phyloP scores from a whole-genome alignment of 2,888 invertebrate species.

The Trachelus tabidus region DNA sequence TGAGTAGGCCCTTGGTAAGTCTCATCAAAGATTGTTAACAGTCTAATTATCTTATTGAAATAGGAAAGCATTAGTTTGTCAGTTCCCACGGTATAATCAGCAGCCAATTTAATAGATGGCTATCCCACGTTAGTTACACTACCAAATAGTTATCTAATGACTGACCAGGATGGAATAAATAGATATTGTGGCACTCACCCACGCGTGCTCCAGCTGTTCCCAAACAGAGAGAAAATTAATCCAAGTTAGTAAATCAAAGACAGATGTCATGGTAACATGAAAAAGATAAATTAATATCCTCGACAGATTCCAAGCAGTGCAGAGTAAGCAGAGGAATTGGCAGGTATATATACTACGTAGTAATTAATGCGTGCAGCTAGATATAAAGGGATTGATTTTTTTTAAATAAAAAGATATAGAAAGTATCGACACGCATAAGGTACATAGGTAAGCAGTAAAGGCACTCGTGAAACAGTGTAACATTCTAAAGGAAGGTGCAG shows the following conservation, averaged over 20 bases:
- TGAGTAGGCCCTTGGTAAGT: background rate
- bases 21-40: background rate
- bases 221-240: constrained; percentile 59
- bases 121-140: background rate
- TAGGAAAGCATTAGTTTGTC: background rate
- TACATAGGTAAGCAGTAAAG: background rate
- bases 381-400: background rate
- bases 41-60: background rate
- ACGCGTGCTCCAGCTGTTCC: constrained; percentile 65
- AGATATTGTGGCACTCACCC: constrained; percentile 57
- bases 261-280: constrained; percentile 34
- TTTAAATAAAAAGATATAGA: background rate
- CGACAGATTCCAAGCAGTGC: background rate
- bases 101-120: background rate
- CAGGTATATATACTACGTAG: background rate
- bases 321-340: background rate
- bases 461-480: background rate
- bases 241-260: constrained; percentile 36
- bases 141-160: background rate
- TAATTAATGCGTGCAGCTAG: background rate
- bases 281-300: constrained; percentile 24
- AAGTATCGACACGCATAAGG: background rate
- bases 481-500: background rate
- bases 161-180: background rate
- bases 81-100: background rate